phyloP scores from a whole-genome alignment of 2,888 invertebrate species.

The Drosophila stalkeri region DNA sequence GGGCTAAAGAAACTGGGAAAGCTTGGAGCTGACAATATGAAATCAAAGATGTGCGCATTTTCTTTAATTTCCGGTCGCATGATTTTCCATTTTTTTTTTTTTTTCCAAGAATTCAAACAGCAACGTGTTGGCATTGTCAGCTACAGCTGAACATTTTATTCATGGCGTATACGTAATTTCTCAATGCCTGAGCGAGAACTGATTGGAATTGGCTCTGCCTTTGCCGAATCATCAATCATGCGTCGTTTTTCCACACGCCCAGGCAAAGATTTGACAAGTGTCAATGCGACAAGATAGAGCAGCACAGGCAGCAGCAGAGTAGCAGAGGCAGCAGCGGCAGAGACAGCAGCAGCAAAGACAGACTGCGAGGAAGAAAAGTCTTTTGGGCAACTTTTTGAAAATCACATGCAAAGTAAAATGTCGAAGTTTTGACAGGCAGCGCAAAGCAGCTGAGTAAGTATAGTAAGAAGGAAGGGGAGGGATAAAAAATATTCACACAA shows the following conservation, averaged over 20 bases:
- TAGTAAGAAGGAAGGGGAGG: not conserved
- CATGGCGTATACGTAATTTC: conserved; percentile 73
- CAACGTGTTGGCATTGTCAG: conserved; percentile 46
- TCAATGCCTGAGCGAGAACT: conserved; percentile 49
- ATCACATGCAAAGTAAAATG: conserved; percentile 80
- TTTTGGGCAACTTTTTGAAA: conserved; percentile 56
- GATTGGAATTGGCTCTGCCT: conserved; percentile 67
- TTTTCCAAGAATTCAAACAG: conserved; percentile 37
- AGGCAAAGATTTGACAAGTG: conserved; percentile 76
- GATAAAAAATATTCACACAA: conserved; percentile 47
- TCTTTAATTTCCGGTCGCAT: conserved; percentile 74
- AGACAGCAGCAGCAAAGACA: conserved; percentile 16
- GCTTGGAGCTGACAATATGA: conserved; percentile 45
- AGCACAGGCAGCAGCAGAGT: not conserved
- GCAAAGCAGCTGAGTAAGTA: conserved; percentile 19
- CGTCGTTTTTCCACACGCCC: conserved; percentile 75
- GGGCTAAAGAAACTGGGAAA: not conserved
- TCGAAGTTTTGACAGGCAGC: conserved; percentile 68
- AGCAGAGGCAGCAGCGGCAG: not conserved
- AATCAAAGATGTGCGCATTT: conserved; percentile 73
- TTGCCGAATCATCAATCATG: conserved; percentile 80
- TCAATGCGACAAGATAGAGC: conserved; percentile 68
- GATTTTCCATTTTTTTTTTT: conserved; percentile 68
- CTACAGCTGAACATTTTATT: conserved; percentile 53
- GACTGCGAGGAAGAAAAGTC: conserved; percentile 19